Percentiles rank a stretch among this genome's conserved stretches.
These are phyloP conservation scores for Neosilurus mollespiculum DNA, from an alignment of 2,797 vertebrate genomes.

Conservation along the genomic window DNA sequence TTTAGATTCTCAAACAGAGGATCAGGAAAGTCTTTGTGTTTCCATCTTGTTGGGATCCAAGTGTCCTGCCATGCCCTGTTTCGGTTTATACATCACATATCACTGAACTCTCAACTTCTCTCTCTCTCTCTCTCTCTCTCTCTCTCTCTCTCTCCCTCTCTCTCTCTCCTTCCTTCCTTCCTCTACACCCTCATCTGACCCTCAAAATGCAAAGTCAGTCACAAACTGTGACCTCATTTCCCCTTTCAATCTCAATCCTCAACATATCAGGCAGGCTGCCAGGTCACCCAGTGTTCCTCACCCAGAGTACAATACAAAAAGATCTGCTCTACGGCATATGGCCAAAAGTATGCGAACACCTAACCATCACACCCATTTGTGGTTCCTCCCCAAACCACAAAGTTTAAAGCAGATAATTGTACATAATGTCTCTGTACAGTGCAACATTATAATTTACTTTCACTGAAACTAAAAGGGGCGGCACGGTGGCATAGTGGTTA, in stretches of 20 bases:
- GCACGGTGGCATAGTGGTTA: too few relatives aligned
- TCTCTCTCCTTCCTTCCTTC: not conserved
- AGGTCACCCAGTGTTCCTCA: not conserved
- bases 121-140: constrained; percentile 61
- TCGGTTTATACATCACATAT: constrained; percentile 28
- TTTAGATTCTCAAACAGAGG: constrained; percentile 58
- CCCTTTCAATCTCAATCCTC: not conserved
- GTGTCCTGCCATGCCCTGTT: constrained; percentile 35
- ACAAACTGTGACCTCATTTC: not conserved
- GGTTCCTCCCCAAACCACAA: not conserved
- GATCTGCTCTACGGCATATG: not conserved
- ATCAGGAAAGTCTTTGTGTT: constrained; percentile 62
- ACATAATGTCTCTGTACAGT: not conserved
- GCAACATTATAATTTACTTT: not conserved
- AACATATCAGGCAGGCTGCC: not conserved
- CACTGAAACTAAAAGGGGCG: not conserved
- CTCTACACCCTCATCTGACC: not conserved
- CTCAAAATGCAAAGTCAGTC: not conserved
- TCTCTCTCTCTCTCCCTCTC: not conserved
- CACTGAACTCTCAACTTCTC: constrained; percentile 57
- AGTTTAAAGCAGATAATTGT: not conserved
- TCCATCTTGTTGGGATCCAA: constrained; percentile 71
- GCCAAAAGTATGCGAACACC: not conserved
- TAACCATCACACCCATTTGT: not conserved
- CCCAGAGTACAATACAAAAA: not conserved